phyloP scores from a whole-genome alignment of 2,888 invertebrate species.

The Holacanthella duospinosa region DNA sequence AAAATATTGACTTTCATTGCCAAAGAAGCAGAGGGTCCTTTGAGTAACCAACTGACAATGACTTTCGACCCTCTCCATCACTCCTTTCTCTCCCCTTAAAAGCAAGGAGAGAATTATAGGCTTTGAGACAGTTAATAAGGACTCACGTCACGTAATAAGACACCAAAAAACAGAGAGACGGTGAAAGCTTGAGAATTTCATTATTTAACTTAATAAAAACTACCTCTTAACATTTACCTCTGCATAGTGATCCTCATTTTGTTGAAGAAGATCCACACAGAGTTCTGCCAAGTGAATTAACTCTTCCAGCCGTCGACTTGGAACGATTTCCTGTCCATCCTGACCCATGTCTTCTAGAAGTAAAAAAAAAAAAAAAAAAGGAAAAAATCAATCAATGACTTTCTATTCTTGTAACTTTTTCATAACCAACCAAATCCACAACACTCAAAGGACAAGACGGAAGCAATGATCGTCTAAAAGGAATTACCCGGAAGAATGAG shows the following conservation, averaged over 20 bases:
- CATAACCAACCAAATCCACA: too few species aligned
- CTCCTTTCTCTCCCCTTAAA: not conserved
- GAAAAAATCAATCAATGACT: not conserved
- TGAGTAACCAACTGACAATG: too few species aligned
- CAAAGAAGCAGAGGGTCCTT: too few species aligned
- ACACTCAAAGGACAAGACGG: not conserved
- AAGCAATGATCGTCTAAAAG: not conserved
- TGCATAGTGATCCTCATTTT: conserved; percentile 99
- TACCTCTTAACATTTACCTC: conserved; percentile 60
- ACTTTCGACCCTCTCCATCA: too few species aligned
- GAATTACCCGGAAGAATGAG: not conserved
- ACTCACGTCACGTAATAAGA: not conserved
- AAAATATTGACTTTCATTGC: too few species aligned
- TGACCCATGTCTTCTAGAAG: conserved; percentile 58
- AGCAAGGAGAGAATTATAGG: not conserved
- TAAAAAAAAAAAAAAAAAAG: not conserved
- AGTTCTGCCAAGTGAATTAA: conserved; percentile 93
- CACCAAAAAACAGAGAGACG: not conserved
- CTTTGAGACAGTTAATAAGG: not conserved
- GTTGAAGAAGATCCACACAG: conserved; percentile 95
- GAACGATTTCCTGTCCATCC: conserved; percentile 64
- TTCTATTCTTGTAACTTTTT: not conserved
- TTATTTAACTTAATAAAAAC: not conserved
- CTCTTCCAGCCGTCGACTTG: conserved; percentile 86
- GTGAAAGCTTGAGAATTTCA: not conserved